A percentile compares a stretch with the other conserved stretches of the same genome.
These are phyloP conservation scores for Episyrphus balteatus DNA, from an alignment of 1,140 invertebrate species.

Conservation along the genomic window DNA sequence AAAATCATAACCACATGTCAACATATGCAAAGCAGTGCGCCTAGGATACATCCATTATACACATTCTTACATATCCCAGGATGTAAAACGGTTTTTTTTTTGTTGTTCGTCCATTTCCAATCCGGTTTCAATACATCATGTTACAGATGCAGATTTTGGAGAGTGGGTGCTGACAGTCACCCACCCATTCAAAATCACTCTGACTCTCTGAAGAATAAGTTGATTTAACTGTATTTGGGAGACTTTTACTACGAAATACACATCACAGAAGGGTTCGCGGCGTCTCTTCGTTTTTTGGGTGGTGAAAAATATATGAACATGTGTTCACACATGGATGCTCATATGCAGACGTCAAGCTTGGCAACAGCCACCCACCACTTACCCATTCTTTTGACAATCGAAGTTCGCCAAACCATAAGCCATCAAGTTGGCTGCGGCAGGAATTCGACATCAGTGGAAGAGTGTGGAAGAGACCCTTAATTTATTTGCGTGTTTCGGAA, in stretches of 20 bases:
- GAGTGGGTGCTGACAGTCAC: neutral
- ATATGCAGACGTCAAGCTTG: neutral
- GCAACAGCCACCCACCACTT: neutral
- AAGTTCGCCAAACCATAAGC: no score
- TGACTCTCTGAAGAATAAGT: no score
- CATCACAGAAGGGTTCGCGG: neutral
- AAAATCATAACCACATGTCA: constrained; percentile 8
- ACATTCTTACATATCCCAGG: neutral
- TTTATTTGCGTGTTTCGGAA: neutral
- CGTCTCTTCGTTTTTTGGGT: neutral
- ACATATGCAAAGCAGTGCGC: constrained; percentile 4
- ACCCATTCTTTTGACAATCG: neutral
- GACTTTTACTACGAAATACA: neutral
- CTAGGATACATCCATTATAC: no score
- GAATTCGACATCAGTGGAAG: neutral
- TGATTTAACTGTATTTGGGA: no score
- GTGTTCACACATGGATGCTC: neutral
- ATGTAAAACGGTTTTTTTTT: neutral
- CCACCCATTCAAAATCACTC: neutral
- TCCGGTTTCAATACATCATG: neutral
- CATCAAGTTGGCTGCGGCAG: no score
- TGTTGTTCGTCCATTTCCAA: neutral
- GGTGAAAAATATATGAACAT: neutral
- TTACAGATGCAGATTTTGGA: neutral
- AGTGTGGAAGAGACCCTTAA: neutral